phyloP scores from a whole-genome alignment of 1,140 invertebrate genomes.

The Drosophila biarmipes region DNA sequence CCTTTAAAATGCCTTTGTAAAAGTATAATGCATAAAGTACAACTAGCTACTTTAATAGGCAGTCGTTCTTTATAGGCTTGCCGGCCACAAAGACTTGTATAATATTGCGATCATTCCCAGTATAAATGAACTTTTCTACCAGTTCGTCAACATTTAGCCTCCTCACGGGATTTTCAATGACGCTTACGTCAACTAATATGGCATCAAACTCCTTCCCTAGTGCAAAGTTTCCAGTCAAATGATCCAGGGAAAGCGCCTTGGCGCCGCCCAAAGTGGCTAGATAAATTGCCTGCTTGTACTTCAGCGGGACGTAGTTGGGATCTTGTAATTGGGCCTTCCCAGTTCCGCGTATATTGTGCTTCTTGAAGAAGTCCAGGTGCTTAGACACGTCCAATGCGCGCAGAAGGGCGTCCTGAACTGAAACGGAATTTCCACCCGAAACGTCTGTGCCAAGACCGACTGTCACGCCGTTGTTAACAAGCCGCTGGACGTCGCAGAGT shows the following conservation, averaged over 20 bases:
- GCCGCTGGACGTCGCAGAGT: constrained; percentile 90
- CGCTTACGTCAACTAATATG: constrained; percentile 87
- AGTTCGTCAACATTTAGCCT: constrained; percentile 85
- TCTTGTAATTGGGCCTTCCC: constrained; percentile 34
- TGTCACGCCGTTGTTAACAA: constrained; percentile 88
- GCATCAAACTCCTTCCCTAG: constrained; percentile 95
- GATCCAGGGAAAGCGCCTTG: constrained; percentile 89
- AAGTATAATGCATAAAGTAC: background rate
- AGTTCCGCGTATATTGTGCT: constrained; percentile 68
- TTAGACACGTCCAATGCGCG: constrained; percentile 90
- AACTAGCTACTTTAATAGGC: constrained; percentile 31
- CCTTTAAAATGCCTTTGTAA: constrained; percentile 48
- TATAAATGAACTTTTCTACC: constrained; percentile 92
- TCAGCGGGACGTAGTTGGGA: constrained; percentile 85
- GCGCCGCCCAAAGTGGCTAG: constrained; percentile 95
- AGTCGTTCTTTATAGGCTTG: constrained; percentile 84
- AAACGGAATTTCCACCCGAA: constrained; percentile 91
- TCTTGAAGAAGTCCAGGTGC: constrained; percentile 86
- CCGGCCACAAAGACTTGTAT: constrained; percentile 91
- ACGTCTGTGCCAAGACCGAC: constrained; percentile 96
- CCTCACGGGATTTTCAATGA: constrained; percentile 85
- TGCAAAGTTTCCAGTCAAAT: constrained; percentile 91
- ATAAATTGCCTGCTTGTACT: constrained; percentile 92
- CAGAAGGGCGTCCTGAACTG: constrained; percentile 91
- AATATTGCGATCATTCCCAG: constrained; percentile 94